Base-by-base conservation (phyloP, 1,140 invertebrate species). In the Hypothenemus hampei region DNA sequence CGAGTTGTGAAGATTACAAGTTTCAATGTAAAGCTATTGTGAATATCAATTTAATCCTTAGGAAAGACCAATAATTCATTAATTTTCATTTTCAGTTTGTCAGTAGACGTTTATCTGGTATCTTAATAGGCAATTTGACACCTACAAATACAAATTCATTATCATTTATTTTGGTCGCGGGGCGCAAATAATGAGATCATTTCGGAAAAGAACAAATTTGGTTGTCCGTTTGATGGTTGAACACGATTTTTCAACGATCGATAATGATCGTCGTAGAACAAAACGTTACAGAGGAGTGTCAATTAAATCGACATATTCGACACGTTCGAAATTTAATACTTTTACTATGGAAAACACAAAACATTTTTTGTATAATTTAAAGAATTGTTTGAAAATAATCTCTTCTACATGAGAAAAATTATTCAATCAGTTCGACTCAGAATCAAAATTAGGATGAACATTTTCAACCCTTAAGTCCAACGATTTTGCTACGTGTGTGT, bases 121-220 rank as follows among this genome's bases (percentile, higher is more conserved):
- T 49, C 47, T 49, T 39, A 49, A 49, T 49, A 49, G 47, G 47
- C 33, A 23, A 49, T 49, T 49, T 49, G 47, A 49, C 47, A 49
- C 47, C 47, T 49, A 49, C 33, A 49, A 49, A 49, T 49, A 49
- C 26, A 49, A 49, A 37, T 39, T 22, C 47, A 49, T 49, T 49
- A 39, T 39, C 47, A 15, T 13, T 23, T 15, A 11, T 18, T 13
- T n/a, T 33, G 18, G 33, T 16, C 15, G 20, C 22, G 22, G 20
- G 21, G 19, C 47, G 22, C 11, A 16, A 49, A 49, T 49, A 49
- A 49, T 49, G 36, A 49, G 47, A 18, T 39, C 47, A 39, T 24
- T 49, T 49, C 39, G 7, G 19, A 16, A 23, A 39, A 49, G 39
- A 49, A 49, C 47, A 49, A 49, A 49, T 49, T 49, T 49, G 47